Evolutionary conservation across 2,888 invertebrate species (phyloP).

Genomic region (Tenodera sinensis): DNA sequence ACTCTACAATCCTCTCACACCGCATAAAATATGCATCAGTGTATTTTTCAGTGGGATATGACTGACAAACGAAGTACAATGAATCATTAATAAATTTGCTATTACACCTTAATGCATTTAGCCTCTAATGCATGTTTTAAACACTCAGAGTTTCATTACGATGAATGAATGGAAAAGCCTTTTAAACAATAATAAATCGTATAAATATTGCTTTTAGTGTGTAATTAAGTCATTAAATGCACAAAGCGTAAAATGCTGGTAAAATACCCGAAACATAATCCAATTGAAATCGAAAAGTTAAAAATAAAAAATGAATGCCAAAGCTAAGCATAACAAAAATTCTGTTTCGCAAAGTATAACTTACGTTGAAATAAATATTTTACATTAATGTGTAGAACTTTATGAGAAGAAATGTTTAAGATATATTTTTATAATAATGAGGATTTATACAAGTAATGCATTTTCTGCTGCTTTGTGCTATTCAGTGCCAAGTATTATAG

Average conservation of each 20-base stretch:
- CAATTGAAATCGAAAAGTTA: background rate
- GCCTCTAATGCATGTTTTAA: background rate
- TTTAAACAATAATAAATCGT: background rate
- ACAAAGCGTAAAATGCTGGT: background rate
- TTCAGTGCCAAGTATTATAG: no score
- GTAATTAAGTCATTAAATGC: background rate
- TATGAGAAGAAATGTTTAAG: no score
- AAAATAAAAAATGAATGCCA: no score
- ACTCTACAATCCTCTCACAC: background rate
- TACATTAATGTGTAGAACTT: no score
- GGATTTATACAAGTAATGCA: no score
- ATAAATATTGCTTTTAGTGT: background rate
- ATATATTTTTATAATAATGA: no score
- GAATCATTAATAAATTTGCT: background rate
- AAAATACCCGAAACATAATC: background rate
- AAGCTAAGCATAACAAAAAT: no score
- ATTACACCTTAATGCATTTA: background rate
- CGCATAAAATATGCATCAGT: background rate
- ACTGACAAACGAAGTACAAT: background rate
- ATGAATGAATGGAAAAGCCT: background rate
- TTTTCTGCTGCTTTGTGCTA: no score
- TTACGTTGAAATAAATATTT: no score
- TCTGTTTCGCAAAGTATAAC: no score
- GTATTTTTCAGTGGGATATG: background rate
- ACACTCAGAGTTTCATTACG: background rate